Base-by-base conservation (phyloP, 2,888 invertebrate genomes). In the Neoaliturus tenellus region DNA sequence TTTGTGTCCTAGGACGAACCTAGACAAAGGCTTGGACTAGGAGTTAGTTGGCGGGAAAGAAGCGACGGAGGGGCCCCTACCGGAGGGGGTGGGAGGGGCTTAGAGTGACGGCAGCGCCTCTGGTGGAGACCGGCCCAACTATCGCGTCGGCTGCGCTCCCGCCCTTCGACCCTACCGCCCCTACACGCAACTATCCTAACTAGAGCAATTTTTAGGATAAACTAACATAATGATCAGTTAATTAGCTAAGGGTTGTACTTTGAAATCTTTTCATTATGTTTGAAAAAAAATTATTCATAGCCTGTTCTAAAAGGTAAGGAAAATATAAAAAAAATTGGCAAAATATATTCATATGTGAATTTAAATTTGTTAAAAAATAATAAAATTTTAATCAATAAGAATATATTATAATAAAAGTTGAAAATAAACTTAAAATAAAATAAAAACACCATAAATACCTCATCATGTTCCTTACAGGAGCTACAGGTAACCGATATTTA, bases 31-130 rank as follows among this genome's bases (percentile, higher is more conserved):
- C 35, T 35, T 10, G 44, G n/a, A 0, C 41, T 41, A 75, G 73
- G 73, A 71, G 71, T 41, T 23, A 31, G 62, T 28, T 75, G 73
- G 73, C 73, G 73, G 73, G 73, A 75, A 71, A 69, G 69, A 33
- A 44, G 25, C 73, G 44, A 5, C 6, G 28, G 41, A 75, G 73
- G 73, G 73, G 73, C 73, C 73, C 73, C 73, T 75, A 8, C 25
- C 20, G 73, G 73, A 75, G 73, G 73, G 71, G 73, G 31, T 28
- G 28, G 73, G 73, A 44, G 73, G 73, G 39, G 73, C 73, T 25
- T 44, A 75, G 25, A 2, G 48, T 28, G 35, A 75, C 73, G 10
- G 44, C 20, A 20, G 73, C 28, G 73, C 44, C 44, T 3, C 25
- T n/a, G 14, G 48, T 44, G 73, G 73, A 25, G n/a, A 75, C 12